These are phyloP conservation scores for Eunapius fragilis DNA, from an alignment of 37 sponge, comb jelly and placozoan genomes.

Conservation along the genomic window DNA sequence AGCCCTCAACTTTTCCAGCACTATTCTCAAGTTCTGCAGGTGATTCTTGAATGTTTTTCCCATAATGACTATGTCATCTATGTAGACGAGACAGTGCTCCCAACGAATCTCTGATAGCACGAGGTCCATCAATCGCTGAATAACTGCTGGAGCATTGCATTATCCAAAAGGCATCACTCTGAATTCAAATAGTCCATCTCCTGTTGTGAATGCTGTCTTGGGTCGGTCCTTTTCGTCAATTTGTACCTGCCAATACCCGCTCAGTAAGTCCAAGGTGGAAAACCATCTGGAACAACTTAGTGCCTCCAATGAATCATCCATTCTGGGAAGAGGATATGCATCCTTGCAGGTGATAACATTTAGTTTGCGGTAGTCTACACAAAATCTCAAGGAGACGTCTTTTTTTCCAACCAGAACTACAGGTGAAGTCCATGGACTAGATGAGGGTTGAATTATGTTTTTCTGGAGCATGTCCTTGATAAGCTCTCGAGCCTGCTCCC, in stretches of 20 bases:
- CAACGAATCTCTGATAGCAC: slow-evolving; percentile 14
- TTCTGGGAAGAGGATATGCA: slow-evolving; percentile 60
- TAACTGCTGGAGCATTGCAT: slow-evolving; percentile 56
- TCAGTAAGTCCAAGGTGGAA: slow-evolving; percentile 53
- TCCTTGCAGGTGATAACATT: slow-evolving; percentile 58
- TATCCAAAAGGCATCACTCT: slow-evolving; percentile 62
- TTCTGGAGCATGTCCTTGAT: slow-evolving; percentile 36
- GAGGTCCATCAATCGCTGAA: slow-evolving; percentile 27
- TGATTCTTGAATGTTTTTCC: slow-evolving; percentile 11
- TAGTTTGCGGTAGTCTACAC: slow-evolving; percentile 67
- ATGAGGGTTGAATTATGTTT: slow-evolving; percentile 37
- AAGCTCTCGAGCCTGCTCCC: slow-evolving; percentile 11
- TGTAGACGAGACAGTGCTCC: slow-evolving; percentile 23
- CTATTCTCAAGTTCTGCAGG: slow-evolving; percentile 11
- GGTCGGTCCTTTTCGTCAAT: slow-evolving; percentile 13
- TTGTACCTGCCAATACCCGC: slow-evolving; percentile 73
- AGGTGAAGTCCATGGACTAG: slow-evolving; percentile 62
- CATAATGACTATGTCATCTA: slow-evolving; percentile 1
- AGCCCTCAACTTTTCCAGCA: slow-evolving; percentile 3
- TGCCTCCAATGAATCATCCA: slow-evolving; percentile 47
- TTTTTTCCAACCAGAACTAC: slow-evolving; percentile 65
- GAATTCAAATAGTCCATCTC: slow-evolving; percentile 55
- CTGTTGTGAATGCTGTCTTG: slow-evolving; percentile 68
- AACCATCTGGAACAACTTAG: slow-evolving; percentile 38
- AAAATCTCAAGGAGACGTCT: slow-evolving; percentile 56